phyloP scores from a whole-genome alignment of 2,888 invertebrate species.

The Pediacus dermestoides region DNA sequence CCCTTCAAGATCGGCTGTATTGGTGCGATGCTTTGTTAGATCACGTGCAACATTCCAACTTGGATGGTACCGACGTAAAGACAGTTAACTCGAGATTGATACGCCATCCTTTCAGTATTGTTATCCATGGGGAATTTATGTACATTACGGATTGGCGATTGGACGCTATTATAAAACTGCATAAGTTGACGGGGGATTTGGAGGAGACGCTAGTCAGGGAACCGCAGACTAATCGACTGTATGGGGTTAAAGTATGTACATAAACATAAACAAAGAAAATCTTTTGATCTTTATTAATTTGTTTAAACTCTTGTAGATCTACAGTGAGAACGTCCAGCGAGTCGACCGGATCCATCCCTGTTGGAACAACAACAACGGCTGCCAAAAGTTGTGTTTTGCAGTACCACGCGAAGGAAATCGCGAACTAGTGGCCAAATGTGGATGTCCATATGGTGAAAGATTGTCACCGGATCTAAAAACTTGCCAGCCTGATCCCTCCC shows the following conservation, averaged over 20 bases:
- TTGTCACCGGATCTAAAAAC: slow-evolving; percentile 65
- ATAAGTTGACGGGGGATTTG: slow-evolving; percentile 84
- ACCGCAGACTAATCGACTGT: slow-evolving; percentile 84
- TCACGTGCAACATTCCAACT: slow-evolving; percentile 89
- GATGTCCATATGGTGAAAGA: slow-evolving; percentile 88
- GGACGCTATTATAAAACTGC: slow-evolving; percentile 87
- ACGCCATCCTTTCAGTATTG: slow-evolving; percentile 88
- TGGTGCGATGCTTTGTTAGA: slow-evolving; percentile 97
- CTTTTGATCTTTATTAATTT: slow-evolving; percentile 2
- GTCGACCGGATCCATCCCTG: slow-evolving; percentile 77
- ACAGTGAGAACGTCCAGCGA: slow-evolving; percentile 70
- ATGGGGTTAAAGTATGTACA: slow-evolving; percentile 78
- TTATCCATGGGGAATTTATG: slow-evolving; percentile 85
- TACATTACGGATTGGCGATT: slow-evolving; percentile 97
- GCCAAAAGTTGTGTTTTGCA: slow-evolving; percentile 94
- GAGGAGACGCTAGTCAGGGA: slow-evolving; percentile 84
- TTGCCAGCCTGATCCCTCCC: slow-evolving; percentile 77
- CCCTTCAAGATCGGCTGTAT: slow-evolving; percentile 80
- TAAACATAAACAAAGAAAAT: no score
- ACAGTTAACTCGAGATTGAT: slow-evolving; percentile 85
- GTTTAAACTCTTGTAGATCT: slow-evolving; percentile 53
- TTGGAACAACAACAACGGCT: slow-evolving; percentile 79
- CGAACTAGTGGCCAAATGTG: slow-evolving; percentile 42
- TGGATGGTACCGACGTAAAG: slow-evolving; percentile 87
- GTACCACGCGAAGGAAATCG: slow-evolving; percentile 63